Conservation (phyloP, 2,797 vertebrate genomes). For the Acropternis orthonyx region DNA sequence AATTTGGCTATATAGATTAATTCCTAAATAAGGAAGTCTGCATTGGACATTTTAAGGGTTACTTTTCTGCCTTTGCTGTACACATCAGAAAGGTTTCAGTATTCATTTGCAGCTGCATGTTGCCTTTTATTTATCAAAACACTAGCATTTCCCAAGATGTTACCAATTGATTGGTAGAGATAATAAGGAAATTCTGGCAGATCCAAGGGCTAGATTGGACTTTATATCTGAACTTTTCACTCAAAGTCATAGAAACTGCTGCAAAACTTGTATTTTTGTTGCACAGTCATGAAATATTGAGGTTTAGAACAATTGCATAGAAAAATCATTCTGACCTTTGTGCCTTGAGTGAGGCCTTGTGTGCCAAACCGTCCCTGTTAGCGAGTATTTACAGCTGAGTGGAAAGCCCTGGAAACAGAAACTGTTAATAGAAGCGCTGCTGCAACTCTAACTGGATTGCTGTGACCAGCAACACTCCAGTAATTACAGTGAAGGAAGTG, state of each 20-base stretch:
- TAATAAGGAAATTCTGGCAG: not conserved
- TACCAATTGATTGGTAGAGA: not conserved
- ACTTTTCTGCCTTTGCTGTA: not conserved
- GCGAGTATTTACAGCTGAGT: constrained; percentile 12
- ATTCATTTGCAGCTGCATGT: not conserved
- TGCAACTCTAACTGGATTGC: constrained; percentile 20
- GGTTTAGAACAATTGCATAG: not conserved
- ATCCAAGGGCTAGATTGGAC: not conserved
- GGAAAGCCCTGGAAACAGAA: constrained; percentile 49
- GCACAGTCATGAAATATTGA: not conserved
- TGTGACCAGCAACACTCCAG: constrained; percentile 30
- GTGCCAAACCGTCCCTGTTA: not conserved
- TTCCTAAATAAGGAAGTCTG: not conserved
- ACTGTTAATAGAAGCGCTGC: constrained; percentile 28
- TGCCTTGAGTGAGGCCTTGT: not conserved
- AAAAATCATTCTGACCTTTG: constrained; percentile 1
- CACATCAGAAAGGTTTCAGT: not conserved
- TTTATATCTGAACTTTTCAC: not conserved
- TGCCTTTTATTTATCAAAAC: constrained; percentile 10
- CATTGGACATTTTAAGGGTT: not conserved
- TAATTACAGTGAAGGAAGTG: constrained; percentile 52
- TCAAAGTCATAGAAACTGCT: not conserved
- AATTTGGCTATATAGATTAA: not conserved
- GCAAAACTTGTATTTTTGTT: not conserved
- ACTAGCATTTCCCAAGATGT: not conserved